phyloP scores from a whole-genome alignment of 1,140 invertebrate species.

The Chionoecetes opilio region DNA sequence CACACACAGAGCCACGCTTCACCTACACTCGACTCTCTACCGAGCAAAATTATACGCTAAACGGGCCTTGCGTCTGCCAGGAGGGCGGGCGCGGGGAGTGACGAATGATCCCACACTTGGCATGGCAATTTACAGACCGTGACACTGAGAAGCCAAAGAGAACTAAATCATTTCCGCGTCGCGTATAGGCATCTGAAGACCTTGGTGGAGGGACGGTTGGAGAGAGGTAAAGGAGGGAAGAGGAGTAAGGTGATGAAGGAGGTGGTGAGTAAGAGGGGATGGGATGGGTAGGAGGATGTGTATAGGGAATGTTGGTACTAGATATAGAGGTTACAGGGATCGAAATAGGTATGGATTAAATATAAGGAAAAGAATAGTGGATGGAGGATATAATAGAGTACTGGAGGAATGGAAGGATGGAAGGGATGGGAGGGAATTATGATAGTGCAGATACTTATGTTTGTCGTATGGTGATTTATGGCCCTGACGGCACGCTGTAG shows the following conservation, averaged over 20 bases:
- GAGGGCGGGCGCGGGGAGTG: constrained; percentile 23
- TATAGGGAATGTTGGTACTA: not conserved
- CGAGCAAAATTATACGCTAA: constrained; percentile 78
- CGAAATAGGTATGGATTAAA: not conserved
- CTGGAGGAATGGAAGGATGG: not conserved
- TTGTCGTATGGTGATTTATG: too few species aligned
- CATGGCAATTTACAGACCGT: constrained; percentile 64
- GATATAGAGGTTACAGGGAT: not conserved
- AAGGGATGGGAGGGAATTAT: too few species aligned
- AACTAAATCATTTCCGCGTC: constrained; percentile 37
- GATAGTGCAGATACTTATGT: not conserved
- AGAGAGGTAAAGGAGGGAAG: too few species aligned
- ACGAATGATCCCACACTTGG: constrained; percentile 60
- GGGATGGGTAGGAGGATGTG: not conserved
- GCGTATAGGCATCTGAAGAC: constrained; percentile 11
- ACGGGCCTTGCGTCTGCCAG: constrained; percentile 68
- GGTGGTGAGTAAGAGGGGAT: not conserved
- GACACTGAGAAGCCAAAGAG: constrained; percentile 41
- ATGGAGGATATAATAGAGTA: not conserved
- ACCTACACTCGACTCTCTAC: constrained; percentile 44
- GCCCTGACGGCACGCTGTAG: too few species aligned
- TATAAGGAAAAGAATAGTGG: not conserved
- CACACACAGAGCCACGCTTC: constrained; percentile 34
- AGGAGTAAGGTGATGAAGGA: not conserved
- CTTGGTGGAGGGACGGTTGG: not conserved